Base-by-base conservation (phyloP, 2,888 invertebrate genomes). In the Melipona beecheii region DNA sequence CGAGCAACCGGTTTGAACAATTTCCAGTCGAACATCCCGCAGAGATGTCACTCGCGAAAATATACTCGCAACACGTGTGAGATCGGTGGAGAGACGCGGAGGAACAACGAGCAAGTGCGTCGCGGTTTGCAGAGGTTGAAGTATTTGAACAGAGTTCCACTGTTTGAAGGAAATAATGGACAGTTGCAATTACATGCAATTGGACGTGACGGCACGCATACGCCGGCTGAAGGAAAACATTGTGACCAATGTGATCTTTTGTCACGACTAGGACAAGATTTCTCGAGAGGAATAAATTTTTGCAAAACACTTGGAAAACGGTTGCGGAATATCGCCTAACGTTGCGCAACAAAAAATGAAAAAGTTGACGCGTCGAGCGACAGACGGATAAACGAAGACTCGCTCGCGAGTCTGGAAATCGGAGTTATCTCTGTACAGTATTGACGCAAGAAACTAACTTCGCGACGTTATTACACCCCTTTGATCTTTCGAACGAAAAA, bases 401-500 rank as follows among this genome's bases (percentile, higher is more conserved):
- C 11, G 13, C 58, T 71, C 17, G 4, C 31, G 19, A 11, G n/a
- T n/a, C 50, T 13, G 21, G 17, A 31, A 68, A 73, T 79, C 31
- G 21, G 52, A 64, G 74, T 81, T 50, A 56, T 56, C 49, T 43
- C 50, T 62, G 31, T 62, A 81, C 80, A 60, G 68, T 17, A 73
- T 79, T 78, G 72, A 75, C 58, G 43, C 75, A 80, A 82, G 81
- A 70, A 75, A 68, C 66, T 75, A 15, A 31, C 74, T 79, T 21
- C 4, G 50, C 68, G 69, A 69, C 24, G 60, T 73, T 70, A 64
- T 69, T 76, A 64, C 31, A 2, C 6, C 19, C 76, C 79, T 81
- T 75, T 78, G 76, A 86, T 82, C 83, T 70, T 60, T 74, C 73
- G 31, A 43, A 77, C 83, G 83, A 84, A 75, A 82, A 84, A 83